Percentiles rank a stretch among this genome's conserved stretches.
These are phyloP conservation scores for Desmodus rotundus DNA, from an alignment of 2,113 vertebrate species.

Conservation along the genomic window DNA sequence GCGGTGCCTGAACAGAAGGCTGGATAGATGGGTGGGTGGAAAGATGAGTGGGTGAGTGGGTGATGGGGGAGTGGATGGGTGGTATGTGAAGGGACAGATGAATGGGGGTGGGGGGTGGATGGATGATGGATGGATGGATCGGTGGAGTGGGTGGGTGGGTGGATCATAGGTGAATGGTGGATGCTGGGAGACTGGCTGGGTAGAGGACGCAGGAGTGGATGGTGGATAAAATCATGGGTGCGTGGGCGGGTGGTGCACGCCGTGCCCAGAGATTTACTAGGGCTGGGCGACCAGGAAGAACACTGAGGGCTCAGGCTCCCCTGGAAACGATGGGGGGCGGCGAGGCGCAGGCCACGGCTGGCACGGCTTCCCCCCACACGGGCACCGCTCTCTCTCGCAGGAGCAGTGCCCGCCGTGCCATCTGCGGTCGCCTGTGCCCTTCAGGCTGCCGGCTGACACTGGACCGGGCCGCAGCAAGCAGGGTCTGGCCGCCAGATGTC, in stretches of 20 bases:
- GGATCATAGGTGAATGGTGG: too few species aligned
- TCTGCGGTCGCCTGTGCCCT: background rate
- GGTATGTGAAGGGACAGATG: too few species aligned
- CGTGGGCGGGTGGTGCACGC: fast-evolving
- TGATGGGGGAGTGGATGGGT: too few species aligned
- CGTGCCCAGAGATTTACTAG: background rate
- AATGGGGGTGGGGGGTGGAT: too few species aligned
- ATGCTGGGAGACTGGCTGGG: fast-evolving
- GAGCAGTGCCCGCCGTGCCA: background rate
- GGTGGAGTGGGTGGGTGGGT: too few species aligned
- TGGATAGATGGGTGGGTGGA: fast-evolving
- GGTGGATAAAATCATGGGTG: too few species aligned
- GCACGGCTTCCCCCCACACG: fast-evolving
- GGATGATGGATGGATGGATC: too few species aligned
- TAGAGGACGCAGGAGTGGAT: fast-evolving
- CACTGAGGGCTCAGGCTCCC: background rate
- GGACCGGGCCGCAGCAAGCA: background rate
- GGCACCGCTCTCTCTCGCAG: fast-evolving
- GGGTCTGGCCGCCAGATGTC: constrained; percentile 35
- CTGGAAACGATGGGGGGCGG: fast-evolving
- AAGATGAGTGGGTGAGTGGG: too few species aligned
- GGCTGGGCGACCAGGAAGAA: too few species aligned
- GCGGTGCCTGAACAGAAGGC: fast-evolving
- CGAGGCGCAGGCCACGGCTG: too few species aligned
- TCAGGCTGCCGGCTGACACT: fast-evolving